Base-by-base conservation (phyloP, 1,140 invertebrate species). In the Venustaconcha ellipsiformis region DNA sequence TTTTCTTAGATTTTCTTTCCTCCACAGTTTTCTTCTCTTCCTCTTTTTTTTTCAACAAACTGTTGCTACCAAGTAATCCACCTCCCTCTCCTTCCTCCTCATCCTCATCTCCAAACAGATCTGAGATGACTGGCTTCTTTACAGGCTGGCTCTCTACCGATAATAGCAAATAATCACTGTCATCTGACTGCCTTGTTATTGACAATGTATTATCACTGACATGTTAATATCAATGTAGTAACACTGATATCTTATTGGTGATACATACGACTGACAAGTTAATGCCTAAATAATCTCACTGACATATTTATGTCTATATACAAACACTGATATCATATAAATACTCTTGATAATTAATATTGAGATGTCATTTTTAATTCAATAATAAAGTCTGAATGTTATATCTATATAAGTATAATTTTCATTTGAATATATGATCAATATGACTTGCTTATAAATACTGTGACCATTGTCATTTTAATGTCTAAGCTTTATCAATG, bases 61-160 rank as follows among this genome's bases (percentile, higher is more conserved):
- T 62, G 58, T 57, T 15, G 60, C 30, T 56, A 70, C 60, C 59
- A 55, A 68, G 64, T 26, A 57, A 48, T 26, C 37, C 18, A 20
- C n/a, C 26, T 18, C 81, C 80, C 14, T 79, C 78, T 0, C 82
- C 80, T 2, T 82, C 81, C 30, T 78, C 77, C 23, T 82, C 78
- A 26, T 72, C 78, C 63, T 80, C 70, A 59, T 82, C 80, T 48
- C 66, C 78, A 78, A 82, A 82, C 58, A 82, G 65, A 56, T 80
- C 78, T 15, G 58, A 37, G 57, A 74, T 80, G 18, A 60, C 48
- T 48, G 69, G 57, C 26, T 74, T 74, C 60, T 74, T 73, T n/a
- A 59, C 64, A 6, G 62, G 17, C 18, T 59, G 26, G 15, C 55
- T 56, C 55, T 23, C 67, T 23, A 56, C 68, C 68, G 59, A 13